These are phyloP conservation scores for Heteronetta atricapilla DNA, from an alignment of 2,113 vertebrate genomes.

Conservation along the genomic window DNA sequence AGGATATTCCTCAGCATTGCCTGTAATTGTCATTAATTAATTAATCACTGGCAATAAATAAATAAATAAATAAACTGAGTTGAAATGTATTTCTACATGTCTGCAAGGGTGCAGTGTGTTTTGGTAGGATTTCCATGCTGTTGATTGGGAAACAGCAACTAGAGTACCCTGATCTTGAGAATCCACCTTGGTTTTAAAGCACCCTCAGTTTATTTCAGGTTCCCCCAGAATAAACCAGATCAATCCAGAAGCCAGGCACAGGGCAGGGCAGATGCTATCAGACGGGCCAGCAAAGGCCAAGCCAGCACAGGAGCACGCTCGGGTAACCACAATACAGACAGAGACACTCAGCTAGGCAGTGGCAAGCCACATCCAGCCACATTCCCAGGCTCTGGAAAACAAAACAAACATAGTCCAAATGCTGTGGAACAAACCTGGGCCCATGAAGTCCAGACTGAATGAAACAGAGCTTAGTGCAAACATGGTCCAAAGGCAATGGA, in stretches of 20 bases:
- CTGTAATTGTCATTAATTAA: neutral
- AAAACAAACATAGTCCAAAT: constrained; percentile 65
- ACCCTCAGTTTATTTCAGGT: neutral
- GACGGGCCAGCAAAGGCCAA: neutral
- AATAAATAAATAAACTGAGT: too few species aligned
- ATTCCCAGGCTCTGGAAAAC: constrained; percentile 59
- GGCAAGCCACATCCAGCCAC: neutral
- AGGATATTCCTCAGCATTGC: neutral
- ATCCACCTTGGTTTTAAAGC: neutral
- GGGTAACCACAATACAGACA: neutral
- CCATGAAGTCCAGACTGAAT: constrained; percentile 52
- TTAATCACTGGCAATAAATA: neutral
- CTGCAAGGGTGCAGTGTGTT: neutral
- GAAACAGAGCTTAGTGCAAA: constrained; percentile 67
- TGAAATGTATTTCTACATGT: neutral
- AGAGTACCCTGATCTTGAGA: neutral
- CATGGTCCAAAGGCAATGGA: constrained; percentile 62
- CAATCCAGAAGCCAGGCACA: neutral
- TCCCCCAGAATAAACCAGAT: neutral
- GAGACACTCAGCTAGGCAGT: neutral
- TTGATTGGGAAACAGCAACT: neutral
- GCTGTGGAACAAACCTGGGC: constrained; percentile 52
- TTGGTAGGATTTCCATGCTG: neutral
- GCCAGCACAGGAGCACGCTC: neutral
- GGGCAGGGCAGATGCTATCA: neutral